Base-by-base conservation (phyloP, 2,888 invertebrate species). In the Lasioglossum zephyrum region DNA sequence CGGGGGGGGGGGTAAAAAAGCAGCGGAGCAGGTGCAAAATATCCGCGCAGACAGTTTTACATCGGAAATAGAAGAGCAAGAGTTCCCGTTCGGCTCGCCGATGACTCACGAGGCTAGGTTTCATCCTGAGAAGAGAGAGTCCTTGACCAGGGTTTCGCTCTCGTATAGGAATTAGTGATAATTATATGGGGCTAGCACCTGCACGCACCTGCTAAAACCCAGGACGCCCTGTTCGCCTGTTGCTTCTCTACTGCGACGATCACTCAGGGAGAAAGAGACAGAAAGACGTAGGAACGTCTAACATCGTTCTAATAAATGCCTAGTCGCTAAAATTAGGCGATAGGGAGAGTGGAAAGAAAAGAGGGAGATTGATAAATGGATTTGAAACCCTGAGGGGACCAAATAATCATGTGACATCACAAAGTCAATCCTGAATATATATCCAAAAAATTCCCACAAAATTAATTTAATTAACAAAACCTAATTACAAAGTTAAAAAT, bases 181-280 rank as follows among this genome's bases (percentile, higher is more conserved):
- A 91, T 92, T 90, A 92, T 89, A 88, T 85, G 84, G 87, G 83
- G 79, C 89, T 86, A 88, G 90, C 90, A 92, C 87, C 89, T 91
- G 91, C 91, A 89, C 85, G 88, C 91, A 85, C 87, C 75, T 84
- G 90, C 89, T 89, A 87, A 90, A 91, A 90, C 90, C 78, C 84
- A 49, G 79, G 57, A 84, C 82, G 79, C 76, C 81, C 77, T 78
- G 72, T 66, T 75, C 70, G 72, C 53, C 73, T 82, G 77, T 73
- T 89, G 75, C 81, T 88, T 81, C 70, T 79, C 53, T 72, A 26
- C n/a, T 39, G 13, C 53, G 74, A 79, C 77, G 70, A 79, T 85
- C 82, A 87, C 77, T 84, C 75, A 63, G 57, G 76, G n/a, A 3
- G 36, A 16, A 18, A 18, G 18, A 26, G 16, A 63, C 0, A 16